Conservation (phyloP, 2,797 vertebrate genomes). For the Morus bassanus region DNA sequence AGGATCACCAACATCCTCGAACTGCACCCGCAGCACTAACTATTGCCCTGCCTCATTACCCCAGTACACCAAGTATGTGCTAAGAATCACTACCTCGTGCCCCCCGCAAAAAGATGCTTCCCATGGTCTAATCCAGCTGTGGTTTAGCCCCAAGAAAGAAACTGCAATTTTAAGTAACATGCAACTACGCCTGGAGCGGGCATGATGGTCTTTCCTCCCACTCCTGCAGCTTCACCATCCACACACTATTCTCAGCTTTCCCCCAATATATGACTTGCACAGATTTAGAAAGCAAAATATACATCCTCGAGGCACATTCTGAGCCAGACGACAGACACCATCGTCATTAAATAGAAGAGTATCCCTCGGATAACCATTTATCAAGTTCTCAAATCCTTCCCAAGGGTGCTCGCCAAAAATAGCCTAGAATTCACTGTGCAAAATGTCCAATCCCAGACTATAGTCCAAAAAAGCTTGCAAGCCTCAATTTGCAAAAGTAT, state of each 20-base stretch:
- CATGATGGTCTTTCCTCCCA: neutral
- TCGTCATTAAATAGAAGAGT: accelerated
- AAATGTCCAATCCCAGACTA: neutral
- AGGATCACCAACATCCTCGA: neutral
- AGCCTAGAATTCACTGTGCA: neutral
- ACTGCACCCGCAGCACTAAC: accelerated
- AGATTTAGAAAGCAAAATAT: neutral
- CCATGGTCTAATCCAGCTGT: neutral
- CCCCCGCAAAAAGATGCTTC: neutral
- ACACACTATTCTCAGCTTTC: accelerated
- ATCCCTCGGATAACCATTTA: neutral
- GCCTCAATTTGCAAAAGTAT: accelerated
- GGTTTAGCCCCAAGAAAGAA: neutral
- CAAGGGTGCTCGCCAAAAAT: neutral
- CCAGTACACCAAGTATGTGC: accelerated
- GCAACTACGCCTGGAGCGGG: accelerated
- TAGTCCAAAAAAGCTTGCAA: neutral
- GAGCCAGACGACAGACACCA: neutral
- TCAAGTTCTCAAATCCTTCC: neutral
- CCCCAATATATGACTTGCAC: neutral
- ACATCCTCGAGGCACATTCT: neutral
- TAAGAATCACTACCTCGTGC: neutral
- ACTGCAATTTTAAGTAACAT: accelerated
- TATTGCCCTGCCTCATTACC: neutral
- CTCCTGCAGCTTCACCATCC: neutral